A percentile compares a stretch with the other conserved stretches of the same genome.
Conservation (phyloP, 2,888 invertebrate genomes). For the Tribolium freemani region DNA sequence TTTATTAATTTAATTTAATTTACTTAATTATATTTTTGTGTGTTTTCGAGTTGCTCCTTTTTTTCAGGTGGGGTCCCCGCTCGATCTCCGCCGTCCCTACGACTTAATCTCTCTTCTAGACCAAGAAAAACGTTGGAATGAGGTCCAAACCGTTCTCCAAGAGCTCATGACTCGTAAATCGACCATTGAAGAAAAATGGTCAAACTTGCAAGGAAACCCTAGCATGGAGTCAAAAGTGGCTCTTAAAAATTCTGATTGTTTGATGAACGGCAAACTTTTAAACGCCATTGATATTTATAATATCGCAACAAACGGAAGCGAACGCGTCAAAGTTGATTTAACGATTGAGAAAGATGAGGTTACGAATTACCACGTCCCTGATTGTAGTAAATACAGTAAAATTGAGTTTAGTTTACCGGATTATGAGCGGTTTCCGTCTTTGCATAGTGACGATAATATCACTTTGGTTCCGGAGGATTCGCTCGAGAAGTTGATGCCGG, state of each 20-base stretch:
- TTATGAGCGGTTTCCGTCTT: slow-evolving; percentile 74
- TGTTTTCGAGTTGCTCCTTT: slow-evolving; percentile 48
- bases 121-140: slow-evolving; percentile 79
- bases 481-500: slow-evolving; percentile 67
- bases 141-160: slow-evolving; percentile 74
- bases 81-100: slow-evolving; percentile 79
- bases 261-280: slow-evolving; percentile 75
- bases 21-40: not conserved
- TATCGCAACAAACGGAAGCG: slow-evolving; percentile 72
- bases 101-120: slow-evolving; percentile 82
- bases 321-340: slow-evolving; percentile 67
- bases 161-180: slow-evolving; percentile 76
- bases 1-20: not conserved
- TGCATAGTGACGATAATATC: slow-evolving; percentile 70
- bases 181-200: slow-evolving; percentile 75
- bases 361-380: slow-evolving; percentile 61
- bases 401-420: slow-evolving; percentile 75
- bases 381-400: slow-evolving; percentile 58
- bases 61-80: slow-evolving; percentile 78
- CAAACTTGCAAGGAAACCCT: slow-evolving; percentile 72
- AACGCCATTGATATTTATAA: slow-evolving; percentile 79
- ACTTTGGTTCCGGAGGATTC: slow-evolving; percentile 70
- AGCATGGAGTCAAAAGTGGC: slow-evolving; percentile 75
- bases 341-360: slow-evolving; percentile 56
- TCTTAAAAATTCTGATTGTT: slow-evolving; percentile 76